Evolutionary conservation across 2,113 vertebrate species (phyloP).

Genomic region (Psittacula cyanocephala): DNA sequence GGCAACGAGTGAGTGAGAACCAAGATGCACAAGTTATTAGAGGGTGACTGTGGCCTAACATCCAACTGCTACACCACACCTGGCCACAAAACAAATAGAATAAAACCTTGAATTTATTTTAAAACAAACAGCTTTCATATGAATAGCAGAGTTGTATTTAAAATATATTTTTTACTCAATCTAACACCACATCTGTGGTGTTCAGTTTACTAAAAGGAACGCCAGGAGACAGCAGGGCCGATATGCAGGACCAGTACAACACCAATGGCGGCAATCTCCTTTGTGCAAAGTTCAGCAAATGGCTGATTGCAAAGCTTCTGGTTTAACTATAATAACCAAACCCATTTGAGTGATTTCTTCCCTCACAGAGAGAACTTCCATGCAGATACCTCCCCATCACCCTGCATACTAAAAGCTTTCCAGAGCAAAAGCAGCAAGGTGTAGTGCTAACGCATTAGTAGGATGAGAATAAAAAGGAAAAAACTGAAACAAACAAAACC

Average conservation of each 20-base stretch:
- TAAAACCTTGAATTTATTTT: not conserved
- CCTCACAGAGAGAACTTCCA: not conserved
- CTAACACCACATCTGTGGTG: not conserved
- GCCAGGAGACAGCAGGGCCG: fast-evolving
- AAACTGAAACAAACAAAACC: not conserved
- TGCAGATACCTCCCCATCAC: not conserved
- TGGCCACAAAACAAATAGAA: not conserved
- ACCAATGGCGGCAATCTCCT: not conserved
- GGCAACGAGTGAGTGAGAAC: not conserved
- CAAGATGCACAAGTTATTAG: not conserved
- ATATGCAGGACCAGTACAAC: not conserved
- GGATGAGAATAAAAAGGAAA: not conserved
- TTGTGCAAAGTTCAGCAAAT: not conserved
- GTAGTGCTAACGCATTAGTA: not conserved
- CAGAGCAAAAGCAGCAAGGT: not conserved
- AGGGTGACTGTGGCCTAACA: not conserved
- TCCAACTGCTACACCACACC: not conserved
- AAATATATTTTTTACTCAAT: not conserved
- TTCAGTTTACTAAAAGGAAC: not conserved
- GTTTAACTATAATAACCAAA: not conserved
- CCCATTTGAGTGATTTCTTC: not conserved
- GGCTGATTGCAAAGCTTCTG: not conserved
- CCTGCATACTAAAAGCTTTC: not conserved
- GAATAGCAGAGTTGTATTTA: not conserved
- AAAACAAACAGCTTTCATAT: not conserved